A percentile compares a stretch with the other conserved stretches of the same genome.
Conservation (phyloP, 1,140 invertebrate genomes). For the Drosophila grimshawi region DNA sequence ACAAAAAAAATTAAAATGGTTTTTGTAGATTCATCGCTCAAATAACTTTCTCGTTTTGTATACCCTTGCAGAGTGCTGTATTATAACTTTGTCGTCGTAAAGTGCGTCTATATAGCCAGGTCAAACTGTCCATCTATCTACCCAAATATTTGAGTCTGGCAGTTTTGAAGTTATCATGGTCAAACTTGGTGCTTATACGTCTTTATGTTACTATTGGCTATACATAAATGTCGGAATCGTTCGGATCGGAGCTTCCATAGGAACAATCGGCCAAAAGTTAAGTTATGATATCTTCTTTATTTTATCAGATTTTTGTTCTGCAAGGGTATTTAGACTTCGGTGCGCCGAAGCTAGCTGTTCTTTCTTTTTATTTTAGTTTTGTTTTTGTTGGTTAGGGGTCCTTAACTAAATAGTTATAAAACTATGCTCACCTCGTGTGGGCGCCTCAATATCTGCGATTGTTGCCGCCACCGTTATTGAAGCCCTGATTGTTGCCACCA, state of each 20-base stretch:
- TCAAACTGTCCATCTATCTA: not conserved
- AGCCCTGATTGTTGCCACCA: conserved; percentile 84
- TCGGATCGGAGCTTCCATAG: too few species aligned
- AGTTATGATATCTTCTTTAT: too few species aligned
- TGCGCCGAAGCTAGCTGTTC: not conserved
- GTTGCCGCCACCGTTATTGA: conserved; percentile 85
- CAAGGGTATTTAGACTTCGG: not conserved
- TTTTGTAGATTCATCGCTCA: not conserved
- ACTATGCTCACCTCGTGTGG: conserved; percentile 71
- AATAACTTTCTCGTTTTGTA: conserved; percentile 6
- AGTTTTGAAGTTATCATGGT: too few species aligned
- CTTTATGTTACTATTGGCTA: too few species aligned
- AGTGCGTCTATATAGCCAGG: not conserved
- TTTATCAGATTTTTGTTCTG: not conserved
- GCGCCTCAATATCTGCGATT: conserved; percentile 84
- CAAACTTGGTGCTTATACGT: not conserved
- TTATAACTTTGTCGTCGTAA: not conserved
- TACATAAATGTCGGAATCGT: too few species aligned
- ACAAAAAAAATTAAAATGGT: conserved; percentile 22
- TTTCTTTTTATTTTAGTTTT: not conserved
- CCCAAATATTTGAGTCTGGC: not conserved
- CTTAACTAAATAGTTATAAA: conserved; percentile 47
- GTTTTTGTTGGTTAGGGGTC: conserved; percentile 42
- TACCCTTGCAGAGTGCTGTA: not conserved
- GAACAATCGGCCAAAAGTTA: too few species aligned